phyloP scores from a whole-genome alignment of 2,888 invertebrate genomes.

The Mimumesa dahlbomi region DNA sequence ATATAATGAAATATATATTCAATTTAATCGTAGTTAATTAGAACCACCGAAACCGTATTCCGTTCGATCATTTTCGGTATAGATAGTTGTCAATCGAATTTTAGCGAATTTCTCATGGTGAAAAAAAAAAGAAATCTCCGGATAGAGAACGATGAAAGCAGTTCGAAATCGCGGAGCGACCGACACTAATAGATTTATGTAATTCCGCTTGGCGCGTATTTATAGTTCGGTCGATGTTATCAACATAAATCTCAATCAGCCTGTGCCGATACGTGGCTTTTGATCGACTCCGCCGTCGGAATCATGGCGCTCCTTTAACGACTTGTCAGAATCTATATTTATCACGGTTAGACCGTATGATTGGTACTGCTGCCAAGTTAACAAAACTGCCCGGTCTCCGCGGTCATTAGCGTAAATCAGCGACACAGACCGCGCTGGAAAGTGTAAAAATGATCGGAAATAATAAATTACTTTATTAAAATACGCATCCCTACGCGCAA shows the following conservation, averaged over 20 bases:
- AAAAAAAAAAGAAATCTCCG: not conserved
- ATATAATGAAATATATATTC: too few species aligned
- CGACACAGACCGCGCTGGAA: slow-evolving; percentile 19
- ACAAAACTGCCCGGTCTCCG: slow-evolving; percentile 46
- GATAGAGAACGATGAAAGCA: not conserved
- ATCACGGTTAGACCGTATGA: slow-evolving; percentile 53
- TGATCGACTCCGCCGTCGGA: slow-evolving; percentile 48
- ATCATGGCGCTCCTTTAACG: slow-evolving; percentile 52
- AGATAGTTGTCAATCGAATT: not conserved
- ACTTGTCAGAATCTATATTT: slow-evolving; percentile 61
- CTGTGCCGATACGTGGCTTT: slow-evolving; percentile 49
- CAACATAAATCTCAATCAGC: slow-evolving; percentile 67
- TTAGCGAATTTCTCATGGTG: not conserved
- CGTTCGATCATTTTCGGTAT: not conserved
- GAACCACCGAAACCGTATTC: not conserved
- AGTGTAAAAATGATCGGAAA: slow-evolving; percentile 28
- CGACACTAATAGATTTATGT: slow-evolving; percentile 54
- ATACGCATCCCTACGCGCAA: not conserved
- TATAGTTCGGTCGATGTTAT: slow-evolving; percentile 50
- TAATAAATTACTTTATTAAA: slow-evolving; percentile 52
- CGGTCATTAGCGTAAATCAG: slow-evolving; percentile 63
- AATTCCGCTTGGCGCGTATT: slow-evolving; percentile 46
- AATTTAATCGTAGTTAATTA: too few species aligned
- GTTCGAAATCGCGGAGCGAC: slow-evolving; percentile 4
- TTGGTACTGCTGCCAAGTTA: slow-evolving; percentile 41